Conservation (phyloP, 2,113 vertebrate genomes). For the Gadus macrocephalus region DNA sequence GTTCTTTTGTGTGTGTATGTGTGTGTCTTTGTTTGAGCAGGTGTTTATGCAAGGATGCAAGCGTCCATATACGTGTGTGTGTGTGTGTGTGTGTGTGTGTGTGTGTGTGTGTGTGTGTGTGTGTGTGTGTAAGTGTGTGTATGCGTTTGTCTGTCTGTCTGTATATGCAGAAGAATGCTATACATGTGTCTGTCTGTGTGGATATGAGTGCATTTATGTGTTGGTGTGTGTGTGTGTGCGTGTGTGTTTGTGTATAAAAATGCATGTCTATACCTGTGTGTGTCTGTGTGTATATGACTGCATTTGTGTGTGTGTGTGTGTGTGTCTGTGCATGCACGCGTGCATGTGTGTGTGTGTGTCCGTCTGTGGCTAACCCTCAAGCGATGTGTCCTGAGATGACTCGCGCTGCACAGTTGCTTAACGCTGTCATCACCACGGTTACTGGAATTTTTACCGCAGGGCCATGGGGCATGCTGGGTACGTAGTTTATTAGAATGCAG, state of each 20-base stretch:
- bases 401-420: not conserved
- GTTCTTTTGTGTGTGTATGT: not conserved
- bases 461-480: slow-evolving; percentile 49
- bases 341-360: not conserved
- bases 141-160: not conserved
- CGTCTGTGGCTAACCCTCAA: slow-evolving; percentile 9
- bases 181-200: not conserved
- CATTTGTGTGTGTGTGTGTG: slow-evolving; percentile 2
- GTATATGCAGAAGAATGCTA: not conserved
- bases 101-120: not conserved
- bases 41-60: not conserved
- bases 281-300: not conserved
- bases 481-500: slow-evolving; percentile 54
- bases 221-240: slow-evolving; percentile 1
- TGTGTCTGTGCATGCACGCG: not conserved
- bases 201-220: not conserved
- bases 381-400: slow-evolving; percentile 14
- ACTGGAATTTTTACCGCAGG: slow-evolving; percentile 21
- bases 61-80: not conserved
- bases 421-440: slow-evolving; percentile 18
- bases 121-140: not conserved
- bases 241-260: not conserved
- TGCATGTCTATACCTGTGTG: not conserved
- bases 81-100: not conserved
- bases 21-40: not conserved